phyloP scores from a whole-genome alignment of 2,888 invertebrate genomes.

The Nomada goodeniana region DNA sequence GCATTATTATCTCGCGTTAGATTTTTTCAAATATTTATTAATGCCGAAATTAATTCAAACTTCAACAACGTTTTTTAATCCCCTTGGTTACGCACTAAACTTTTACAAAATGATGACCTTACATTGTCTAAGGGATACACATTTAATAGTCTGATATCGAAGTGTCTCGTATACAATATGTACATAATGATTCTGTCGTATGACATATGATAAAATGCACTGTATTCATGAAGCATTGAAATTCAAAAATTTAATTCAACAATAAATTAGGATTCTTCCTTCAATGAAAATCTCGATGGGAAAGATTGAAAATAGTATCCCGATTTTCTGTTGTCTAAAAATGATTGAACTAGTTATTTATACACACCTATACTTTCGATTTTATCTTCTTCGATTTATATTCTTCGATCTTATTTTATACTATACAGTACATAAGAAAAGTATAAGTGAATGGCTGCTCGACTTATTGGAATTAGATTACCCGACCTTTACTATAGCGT shows the following conservation, averaged over 20 bases:
- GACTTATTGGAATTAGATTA: slow-evolving; percentile 9
- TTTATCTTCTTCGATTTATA: too few relatives aligned
- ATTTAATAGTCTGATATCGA: slow-evolving; percentile 15
- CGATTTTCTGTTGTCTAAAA: not conserved
- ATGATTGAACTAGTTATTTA: not conserved
- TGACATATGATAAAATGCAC: slow-evolving; percentile 36
- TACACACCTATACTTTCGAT: not conserved
- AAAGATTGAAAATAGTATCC: not conserved
- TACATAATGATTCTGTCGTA: slow-evolving; percentile 29
- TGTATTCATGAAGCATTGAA: slow-evolving; percentile 16
- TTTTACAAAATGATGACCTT: slow-evolving; percentile 28
- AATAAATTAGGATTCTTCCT: not conserved
- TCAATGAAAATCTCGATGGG: not conserved
- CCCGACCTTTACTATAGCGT: slow-evolving; percentile 56
- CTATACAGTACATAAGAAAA: not conserved
- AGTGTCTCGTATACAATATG: slow-evolving; percentile 38
- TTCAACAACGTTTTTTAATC: not conserved
- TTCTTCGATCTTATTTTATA: slow-evolving; percentile 15
- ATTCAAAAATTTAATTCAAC: not conserved
- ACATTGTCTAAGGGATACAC: not conserved
- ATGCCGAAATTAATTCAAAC: not conserved
- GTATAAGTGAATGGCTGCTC: not conserved
- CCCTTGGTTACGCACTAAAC: not conserved
- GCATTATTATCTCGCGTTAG: not conserved
- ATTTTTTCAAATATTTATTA: not conserved